These are phyloP conservation scores for Drosophila baimaii DNA, from an alignment of 1,140 invertebrate genomes.

Conservation along the genomic window DNA sequence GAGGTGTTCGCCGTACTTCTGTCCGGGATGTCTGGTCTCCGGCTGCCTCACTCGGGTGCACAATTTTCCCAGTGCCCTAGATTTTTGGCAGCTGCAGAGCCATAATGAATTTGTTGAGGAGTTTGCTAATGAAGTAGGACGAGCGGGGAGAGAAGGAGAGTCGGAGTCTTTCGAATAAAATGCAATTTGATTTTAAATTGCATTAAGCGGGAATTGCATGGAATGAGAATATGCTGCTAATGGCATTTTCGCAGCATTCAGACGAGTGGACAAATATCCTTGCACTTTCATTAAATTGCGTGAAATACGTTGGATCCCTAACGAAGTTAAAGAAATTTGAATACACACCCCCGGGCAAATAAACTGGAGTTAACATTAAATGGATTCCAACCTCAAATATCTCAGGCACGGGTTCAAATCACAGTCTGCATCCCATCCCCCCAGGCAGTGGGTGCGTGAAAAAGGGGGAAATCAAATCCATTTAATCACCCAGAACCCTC, in stretches of 20 bases:
- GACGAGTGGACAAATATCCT: conserved; percentile 26
- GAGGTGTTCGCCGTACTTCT: conserved; percentile 23
- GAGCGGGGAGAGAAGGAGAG: not conserved
- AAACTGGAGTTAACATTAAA: conserved; percentile 18
- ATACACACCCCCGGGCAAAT: conserved; percentile 1
- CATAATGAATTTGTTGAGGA: conserved; percentile 78
- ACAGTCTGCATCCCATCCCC: conserved; percentile 16
- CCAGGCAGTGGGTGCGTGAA: conserved; percentile 10
- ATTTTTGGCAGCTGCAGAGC: conserved; percentile 65
- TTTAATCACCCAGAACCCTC: conserved; percentile 63
- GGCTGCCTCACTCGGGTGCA: conserved; percentile 48
- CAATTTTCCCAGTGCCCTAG: conserved; percentile 61
- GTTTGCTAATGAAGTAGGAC: conserved; percentile 76
- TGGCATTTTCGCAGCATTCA: conserved; percentile 23
- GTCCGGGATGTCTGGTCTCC: conserved; percentile 27
- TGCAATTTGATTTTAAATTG: conserved; percentile 76
- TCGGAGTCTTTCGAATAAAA: conserved; percentile 57
- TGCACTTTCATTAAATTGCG: conserved; percentile 14
- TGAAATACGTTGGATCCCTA: conserved; percentile 2
- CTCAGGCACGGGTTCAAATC: conserved; percentile 30
- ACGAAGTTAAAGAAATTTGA: conserved; percentile 28
- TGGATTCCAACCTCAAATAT: conserved; percentile 45
- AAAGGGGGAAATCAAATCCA: conserved; percentile 67
- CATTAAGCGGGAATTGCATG: conserved; percentile 61
- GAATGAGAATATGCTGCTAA: conserved; percentile 35